These are phyloP conservation scores for Eupsittula cactorum DNA, from an alignment of 2,113 vertebrate species.

Conservation along the genomic window DNA sequence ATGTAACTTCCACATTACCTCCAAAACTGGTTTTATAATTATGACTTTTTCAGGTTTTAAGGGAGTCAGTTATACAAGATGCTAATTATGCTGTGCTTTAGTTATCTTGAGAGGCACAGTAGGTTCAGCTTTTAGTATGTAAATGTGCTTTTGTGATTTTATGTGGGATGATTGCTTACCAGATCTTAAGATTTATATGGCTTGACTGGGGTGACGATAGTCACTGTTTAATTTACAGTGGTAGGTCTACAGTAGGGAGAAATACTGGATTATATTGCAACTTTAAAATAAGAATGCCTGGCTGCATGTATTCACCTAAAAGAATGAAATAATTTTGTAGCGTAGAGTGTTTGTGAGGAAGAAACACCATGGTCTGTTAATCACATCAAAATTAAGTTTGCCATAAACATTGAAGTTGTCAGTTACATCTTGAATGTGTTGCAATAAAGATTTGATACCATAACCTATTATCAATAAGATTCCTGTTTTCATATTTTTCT, in stretches of 20 bases:
- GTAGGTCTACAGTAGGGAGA: neutral
- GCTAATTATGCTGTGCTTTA: neutral
- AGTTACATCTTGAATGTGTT: neutral
- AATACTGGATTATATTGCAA: neutral
- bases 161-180: neutral
- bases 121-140: neutral
- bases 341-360: neutral
- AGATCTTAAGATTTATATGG: neutral
- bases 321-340: neutral
- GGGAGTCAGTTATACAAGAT: neutral
- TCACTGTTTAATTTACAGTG: neutral
- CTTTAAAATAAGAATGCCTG: neutral
- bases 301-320: neutral
- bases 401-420: neutral
- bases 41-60: neutral
- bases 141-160: conserved; percentile 3
- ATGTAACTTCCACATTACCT: neutral
- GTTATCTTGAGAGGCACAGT: neutral
- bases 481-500: neutral
- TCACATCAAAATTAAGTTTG: neutral
- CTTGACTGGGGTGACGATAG: neutral
- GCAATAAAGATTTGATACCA: neutral
- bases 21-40: neutral
- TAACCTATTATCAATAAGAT: neutral
- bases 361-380: neutral